These are phyloP conservation scores for Gymnoscelis rufifasciata DNA, from an alignment of 2,888 invertebrate species.

Conservation along the genomic window DNA sequence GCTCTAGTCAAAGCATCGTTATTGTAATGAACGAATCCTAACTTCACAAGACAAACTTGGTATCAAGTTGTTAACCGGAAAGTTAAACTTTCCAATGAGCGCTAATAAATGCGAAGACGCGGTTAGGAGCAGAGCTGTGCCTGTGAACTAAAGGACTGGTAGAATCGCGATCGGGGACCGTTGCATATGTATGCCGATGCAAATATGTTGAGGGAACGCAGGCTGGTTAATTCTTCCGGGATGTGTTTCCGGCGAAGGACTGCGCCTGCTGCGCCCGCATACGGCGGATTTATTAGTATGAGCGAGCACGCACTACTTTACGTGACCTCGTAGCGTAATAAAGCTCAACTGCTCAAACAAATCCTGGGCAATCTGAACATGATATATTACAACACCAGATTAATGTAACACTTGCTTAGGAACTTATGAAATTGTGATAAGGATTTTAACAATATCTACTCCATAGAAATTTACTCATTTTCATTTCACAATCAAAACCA, in stretches of 20 bases:
- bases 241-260: conserved; percentile 68
- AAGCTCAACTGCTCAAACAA: conserved; percentile 6
- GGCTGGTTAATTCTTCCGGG: conserved; percentile 71
- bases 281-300: conserved; percentile 49
- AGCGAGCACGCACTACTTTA: conserved; percentile 43
- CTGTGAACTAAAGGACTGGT: conserved; percentile 24
- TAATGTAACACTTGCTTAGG: too few species aligned
- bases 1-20: too few species aligned
- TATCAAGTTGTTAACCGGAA: conserved; percentile 14
- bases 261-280: conserved; percentile 21
- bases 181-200: conserved; percentile 53
- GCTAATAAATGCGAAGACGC: conserved; percentile 26
- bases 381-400: neutral
- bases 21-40: too few species aligned
- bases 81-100: conserved; percentile 28
- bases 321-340: conserved; percentile 18
- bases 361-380: neutral
- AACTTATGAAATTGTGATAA: neutral
- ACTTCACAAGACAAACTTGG: too few species aligned
- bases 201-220: conserved; percentile 54
- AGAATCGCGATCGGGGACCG: conserved; percentile 23
- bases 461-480: too few species aligned
- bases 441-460: too few species aligned
- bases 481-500: too few species aligned
- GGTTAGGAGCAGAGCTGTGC: conserved; percentile 19